phyloP scores from a whole-genome alignment of 2,888 invertebrate genomes.

The Deilephila elpenor region DNA sequence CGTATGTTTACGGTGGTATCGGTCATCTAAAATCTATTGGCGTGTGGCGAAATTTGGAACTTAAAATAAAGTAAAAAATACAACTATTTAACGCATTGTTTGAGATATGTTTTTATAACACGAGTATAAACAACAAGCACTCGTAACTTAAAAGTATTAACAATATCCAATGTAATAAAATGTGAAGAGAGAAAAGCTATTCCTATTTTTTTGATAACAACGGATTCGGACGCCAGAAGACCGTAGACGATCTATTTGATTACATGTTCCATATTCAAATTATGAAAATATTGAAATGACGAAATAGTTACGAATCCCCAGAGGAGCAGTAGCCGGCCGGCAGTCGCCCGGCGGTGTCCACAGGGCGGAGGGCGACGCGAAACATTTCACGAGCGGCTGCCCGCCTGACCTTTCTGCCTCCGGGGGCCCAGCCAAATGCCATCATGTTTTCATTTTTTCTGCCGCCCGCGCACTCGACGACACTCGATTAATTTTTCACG shows the following conservation, averaged over 20 bases:
- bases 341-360: constrained; percentile 51
- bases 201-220: too few species aligned
- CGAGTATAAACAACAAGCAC: too few species aligned
- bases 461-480: constrained; percentile 72
- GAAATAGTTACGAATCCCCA: constrained; percentile 55
- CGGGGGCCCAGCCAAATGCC: constrained; percentile 78
- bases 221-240: too few species aligned
- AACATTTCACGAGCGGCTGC: constrained; percentile 81
- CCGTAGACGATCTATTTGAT: neutral
- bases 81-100: too few species aligned
- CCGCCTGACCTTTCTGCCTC: constrained; percentile 78
- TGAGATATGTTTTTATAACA: too few species aligned
- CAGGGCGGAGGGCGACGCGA: constrained; percentile 59
- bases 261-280: constrained; percentile 3
- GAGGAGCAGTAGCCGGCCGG: constrained; percentile 53
- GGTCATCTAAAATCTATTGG: too few species aligned
- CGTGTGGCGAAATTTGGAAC: too few species aligned
- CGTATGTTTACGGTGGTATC: neutral
- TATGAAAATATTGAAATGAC: constrained; percentile 25
- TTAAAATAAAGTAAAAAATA: too few species aligned
- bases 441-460: constrained; percentile 79
- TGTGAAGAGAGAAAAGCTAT: too few species aligned
- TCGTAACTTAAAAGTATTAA: too few species aligned
- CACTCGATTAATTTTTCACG: constrained; percentile 84
- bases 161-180: too few species aligned